A percentile compares a stretch with the other conserved stretches of the same genome.
Conservation (phyloP, 1,140 invertebrate genomes). For the Macrosteles quadrilineatus region DNA sequence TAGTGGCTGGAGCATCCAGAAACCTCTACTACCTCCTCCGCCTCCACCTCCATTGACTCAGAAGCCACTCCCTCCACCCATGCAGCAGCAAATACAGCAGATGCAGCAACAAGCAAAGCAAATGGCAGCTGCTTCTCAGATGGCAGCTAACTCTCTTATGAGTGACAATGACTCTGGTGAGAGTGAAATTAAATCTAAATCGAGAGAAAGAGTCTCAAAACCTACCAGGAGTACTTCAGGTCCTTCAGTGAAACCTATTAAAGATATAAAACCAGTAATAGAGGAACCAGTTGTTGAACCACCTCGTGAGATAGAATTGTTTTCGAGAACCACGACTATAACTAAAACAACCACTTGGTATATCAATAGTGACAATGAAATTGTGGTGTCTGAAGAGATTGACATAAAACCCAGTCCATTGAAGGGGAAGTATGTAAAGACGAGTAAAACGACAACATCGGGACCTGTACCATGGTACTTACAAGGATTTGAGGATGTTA, state of each 20-base stretch:
- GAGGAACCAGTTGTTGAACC: neutral
- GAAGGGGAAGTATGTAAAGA: slow-evolving; percentile 10
- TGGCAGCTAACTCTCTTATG: too few species aligned
- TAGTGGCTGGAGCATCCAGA: too few species aligned
- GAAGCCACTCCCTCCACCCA: too few species aligned
- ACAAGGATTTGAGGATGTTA: slow-evolving; percentile 6
- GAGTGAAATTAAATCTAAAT: too few species aligned
- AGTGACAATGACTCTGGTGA: too few species aligned
- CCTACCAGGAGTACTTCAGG: too few species aligned
- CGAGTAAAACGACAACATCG: slow-evolving; percentile 15
- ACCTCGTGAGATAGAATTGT: neutral
- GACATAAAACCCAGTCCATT: neutral
- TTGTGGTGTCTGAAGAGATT: neutral
- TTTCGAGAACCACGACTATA: slow-evolving; percentile 16
- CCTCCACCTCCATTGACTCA: too few species aligned
- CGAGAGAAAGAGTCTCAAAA: too few species aligned
- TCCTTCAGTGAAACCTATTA: neutral
- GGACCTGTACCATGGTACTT: slow-evolving; percentile 11
- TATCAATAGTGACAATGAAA: neutral
- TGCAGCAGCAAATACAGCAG: too few species aligned
- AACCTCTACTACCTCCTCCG: too few species aligned
- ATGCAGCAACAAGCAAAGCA: too few species aligned
- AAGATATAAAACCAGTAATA: neutral
- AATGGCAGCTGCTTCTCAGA: too few species aligned
- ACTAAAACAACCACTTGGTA: slow-evolving; percentile 19